Evolutionary conservation across 1,140 invertebrate species (phyloP).

Genomic region (Ostrea denselamellosa): DNA sequence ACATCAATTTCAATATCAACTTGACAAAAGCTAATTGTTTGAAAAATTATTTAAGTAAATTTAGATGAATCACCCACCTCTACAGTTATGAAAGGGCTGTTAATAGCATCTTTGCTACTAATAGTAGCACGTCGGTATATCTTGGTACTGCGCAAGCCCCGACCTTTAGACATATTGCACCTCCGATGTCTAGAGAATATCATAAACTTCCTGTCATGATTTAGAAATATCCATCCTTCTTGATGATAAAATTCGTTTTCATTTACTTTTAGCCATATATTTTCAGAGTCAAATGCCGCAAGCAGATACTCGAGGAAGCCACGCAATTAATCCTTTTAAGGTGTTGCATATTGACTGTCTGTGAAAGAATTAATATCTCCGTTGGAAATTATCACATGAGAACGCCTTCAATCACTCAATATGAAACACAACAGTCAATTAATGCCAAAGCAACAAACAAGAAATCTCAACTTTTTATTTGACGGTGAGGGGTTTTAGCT

Average conservation of each 20-base stretch:
- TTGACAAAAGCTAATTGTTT: background rate
- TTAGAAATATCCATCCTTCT: background rate
- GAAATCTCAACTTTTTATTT: background rate
- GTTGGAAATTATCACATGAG: background rate
- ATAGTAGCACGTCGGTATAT: conserved; percentile 27
- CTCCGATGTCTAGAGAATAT: background rate
- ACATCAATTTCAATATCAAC: background rate
- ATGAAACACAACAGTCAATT: background rate
- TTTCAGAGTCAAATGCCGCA: background rate
- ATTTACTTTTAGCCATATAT: background rate
- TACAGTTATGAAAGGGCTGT: conserved; percentile 27
- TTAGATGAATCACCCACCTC: conserved; percentile 11
- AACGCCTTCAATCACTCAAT: background rate
- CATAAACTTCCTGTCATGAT: background rate
- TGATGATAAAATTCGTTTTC: background rate
- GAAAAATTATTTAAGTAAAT: background rate
- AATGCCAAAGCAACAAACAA: background rate
- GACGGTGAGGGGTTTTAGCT: background rate
- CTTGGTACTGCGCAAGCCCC: background rate
- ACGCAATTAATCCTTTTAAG: background rate
- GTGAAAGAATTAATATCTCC: conserved; percentile 4
- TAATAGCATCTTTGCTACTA: conserved; percentile 6
- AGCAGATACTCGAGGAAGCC: background rate
- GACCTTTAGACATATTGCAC: background rate
- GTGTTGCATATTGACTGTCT: background rate